Evolutionary conservation across 2,113 vertebrate genomes (phyloP).

Genomic region (Heliornis fulica): DNA sequence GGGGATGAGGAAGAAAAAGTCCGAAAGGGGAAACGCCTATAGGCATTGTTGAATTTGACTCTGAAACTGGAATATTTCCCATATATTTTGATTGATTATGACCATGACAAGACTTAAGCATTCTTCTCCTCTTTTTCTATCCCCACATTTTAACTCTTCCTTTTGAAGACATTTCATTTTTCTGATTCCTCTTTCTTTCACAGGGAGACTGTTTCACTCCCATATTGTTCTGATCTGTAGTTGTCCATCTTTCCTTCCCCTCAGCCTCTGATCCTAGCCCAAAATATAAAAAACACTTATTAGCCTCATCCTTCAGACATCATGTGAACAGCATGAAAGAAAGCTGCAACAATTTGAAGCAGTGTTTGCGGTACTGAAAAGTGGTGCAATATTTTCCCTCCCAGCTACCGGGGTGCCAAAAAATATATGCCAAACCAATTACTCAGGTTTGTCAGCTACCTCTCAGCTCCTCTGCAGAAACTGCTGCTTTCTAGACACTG

Average conservation of each 20-base stretch:
- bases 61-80: neutral
- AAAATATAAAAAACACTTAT: neutral
- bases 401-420: neutral
- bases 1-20: neutral
- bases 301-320: neutral
- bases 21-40: neutral
- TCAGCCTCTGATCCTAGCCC: neutral
- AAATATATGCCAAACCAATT: neutral
- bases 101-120: neutral
- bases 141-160: neutral
- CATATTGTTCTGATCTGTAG: conserved; percentile 3
- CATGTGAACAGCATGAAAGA: neutral
- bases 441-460: neutral
- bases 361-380: neutral
- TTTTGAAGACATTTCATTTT: neutral
- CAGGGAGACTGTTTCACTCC: neutral
- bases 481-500: neutral
- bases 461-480: neutral
- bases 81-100: neutral
- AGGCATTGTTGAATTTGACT: neutral
- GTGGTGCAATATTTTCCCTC: neutral
- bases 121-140: neutral
- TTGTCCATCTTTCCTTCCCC: neutral
- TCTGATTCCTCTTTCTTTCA: neutral
- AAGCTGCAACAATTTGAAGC: neutral